These are phyloP conservation scores for Brachyhypopomus gauderio DNA, from an alignment of 2,113 vertebrate genomes.

Conservation along the genomic window DNA sequence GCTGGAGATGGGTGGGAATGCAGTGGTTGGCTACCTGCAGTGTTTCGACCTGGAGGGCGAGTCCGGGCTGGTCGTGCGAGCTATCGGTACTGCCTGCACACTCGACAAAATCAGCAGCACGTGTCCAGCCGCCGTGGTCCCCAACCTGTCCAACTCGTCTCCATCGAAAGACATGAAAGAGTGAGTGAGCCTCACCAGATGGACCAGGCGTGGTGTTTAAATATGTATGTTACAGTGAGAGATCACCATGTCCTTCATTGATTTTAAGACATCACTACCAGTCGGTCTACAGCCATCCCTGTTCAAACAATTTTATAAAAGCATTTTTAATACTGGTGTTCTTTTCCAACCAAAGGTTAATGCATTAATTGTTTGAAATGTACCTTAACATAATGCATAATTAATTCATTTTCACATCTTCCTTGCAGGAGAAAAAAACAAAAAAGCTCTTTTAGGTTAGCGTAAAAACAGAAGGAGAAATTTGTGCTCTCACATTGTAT, in stretches of 20 bases:
- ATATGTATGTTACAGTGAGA: not conserved
- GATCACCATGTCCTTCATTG: not conserved
- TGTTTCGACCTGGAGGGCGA: conserved; percentile 99
- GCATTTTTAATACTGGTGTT: not conserved
- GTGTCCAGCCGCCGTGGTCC: conserved; percentile 66
- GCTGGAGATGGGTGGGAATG: conserved; percentile 97
- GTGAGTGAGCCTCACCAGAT: conserved; percentile 79
- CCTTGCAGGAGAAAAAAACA: not conserved
- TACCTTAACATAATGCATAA: not conserved
- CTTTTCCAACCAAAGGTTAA: not conserved
- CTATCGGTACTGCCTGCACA: conserved; percentile 96
- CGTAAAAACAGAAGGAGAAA: not conserved
- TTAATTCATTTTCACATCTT: not conserved
- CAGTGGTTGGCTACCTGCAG: conserved; percentile 96
- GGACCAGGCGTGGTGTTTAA: not conserved
- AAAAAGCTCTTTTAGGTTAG: not conserved
- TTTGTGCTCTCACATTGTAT: not conserved
- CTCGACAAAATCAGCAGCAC: conserved; percentile 92
- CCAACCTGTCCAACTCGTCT: conserved; percentile 88
- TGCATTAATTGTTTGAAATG: no score
- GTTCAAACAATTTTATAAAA: not conserved
- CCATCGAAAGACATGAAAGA: conserved; percentile 98
- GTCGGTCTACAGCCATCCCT: not conserved
- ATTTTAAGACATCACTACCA: not conserved
- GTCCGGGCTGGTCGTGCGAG: conserved; percentile 94